phyloP scores from a whole-genome alignment of 53 echinoderm and acorn worm genomes.

The Zoroaster sp. region DNA sequence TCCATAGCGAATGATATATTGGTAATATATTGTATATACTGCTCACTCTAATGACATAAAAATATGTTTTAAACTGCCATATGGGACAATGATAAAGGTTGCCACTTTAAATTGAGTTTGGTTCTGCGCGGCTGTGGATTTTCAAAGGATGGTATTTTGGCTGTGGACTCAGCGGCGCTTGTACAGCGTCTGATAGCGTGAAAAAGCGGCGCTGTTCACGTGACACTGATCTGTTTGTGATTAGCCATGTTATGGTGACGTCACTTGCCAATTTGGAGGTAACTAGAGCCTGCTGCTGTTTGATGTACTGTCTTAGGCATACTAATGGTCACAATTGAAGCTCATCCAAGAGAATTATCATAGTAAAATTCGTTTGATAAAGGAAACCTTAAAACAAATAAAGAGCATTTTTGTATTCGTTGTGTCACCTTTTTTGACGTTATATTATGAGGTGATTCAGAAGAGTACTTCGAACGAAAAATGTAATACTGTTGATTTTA shows the following conservation, averaged over 20 bases:
- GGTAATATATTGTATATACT: slow-evolving; percentile 47
- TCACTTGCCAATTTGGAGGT: neutral
- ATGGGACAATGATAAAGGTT: neutral
- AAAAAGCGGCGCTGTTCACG: neutral
- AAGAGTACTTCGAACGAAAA: neutral
- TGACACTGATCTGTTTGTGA: neutral
- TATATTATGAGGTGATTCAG: neutral
- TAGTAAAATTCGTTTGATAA: neutral
- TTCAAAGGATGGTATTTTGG: neutral
- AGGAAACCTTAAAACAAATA: neutral
- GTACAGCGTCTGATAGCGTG: neutral
- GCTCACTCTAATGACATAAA: slow-evolving; percentile 15
- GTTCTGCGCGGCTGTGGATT: neutral
- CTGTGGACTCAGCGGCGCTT: neutral
- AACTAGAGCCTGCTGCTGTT: neutral
- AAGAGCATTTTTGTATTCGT: neutral
- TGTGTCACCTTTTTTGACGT: neutral
- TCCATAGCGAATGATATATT: slow-evolving; percentile 33
- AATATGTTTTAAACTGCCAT: neutral
- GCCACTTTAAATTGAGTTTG: neutral
- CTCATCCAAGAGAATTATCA: neutral
- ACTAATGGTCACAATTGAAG: neutral
- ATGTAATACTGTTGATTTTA: neutral
- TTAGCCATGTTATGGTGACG: neutral
- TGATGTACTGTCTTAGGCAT: neutral